These are phyloP conservation scores for Stratiomys singularior DNA, from an alignment of 2,888 invertebrate genomes.

Conservation along the genomic window DNA sequence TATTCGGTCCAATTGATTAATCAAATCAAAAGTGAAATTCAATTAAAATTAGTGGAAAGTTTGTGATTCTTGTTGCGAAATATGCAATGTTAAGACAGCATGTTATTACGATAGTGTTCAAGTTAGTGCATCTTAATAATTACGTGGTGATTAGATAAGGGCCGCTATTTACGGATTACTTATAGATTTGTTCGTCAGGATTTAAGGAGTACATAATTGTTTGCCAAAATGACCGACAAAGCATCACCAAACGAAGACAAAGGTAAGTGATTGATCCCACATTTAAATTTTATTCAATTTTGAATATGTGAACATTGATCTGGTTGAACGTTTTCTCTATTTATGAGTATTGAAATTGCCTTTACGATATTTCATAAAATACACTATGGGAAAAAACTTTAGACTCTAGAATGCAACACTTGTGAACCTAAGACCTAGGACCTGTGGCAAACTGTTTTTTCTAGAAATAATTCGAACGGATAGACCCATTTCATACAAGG, in stretches of 20 bases:
- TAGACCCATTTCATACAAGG: too few species aligned
- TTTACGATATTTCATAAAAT: too few species aligned
- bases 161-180: background rate
- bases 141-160: background rate
- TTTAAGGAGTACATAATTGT: conserved; percentile 1
- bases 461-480: too few species aligned
- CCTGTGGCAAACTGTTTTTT: too few species aligned
- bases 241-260: conserved; percentile 49
- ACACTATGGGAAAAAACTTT: too few species aligned
- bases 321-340: too few species aligned
- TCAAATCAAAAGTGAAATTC: background rate
- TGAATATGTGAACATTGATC: too few species aligned
- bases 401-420: too few species aligned
- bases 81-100: background rate
- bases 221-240: conserved; percentile 48
- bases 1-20: conserved; percentile 8
- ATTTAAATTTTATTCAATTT: too few species aligned
- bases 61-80: conserved; percentile 26
- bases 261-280: conserved; percentile 45
- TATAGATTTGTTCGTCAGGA: background rate
- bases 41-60: conserved; percentile 18
- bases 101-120: conserved; percentile 29
- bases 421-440: too few species aligned
- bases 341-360: too few species aligned
- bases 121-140: conserved; percentile 23